Conservation (phyloP, 1,140 invertebrate genomes). For the Xylocopa sonorina region DNA sequence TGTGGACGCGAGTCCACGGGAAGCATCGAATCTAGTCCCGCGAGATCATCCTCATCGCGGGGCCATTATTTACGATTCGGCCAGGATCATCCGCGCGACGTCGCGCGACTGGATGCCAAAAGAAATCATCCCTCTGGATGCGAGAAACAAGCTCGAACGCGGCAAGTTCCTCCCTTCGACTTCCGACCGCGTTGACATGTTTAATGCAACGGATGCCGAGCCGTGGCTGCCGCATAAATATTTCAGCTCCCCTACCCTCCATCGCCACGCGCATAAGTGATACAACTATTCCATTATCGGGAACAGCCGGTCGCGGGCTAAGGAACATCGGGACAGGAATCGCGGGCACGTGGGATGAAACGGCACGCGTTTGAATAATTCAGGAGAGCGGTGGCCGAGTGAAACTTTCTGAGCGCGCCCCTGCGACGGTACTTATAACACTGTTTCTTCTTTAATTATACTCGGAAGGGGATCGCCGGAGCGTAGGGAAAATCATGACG, state of each 20-base stretch:
- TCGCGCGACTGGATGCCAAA: too few relatives aligned
- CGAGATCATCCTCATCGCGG: too few relatives aligned
- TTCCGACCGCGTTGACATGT: constrained; percentile 45
- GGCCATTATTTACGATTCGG: too few relatives aligned
- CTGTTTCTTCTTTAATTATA: constrained; percentile 26
- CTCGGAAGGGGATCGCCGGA: neutral
- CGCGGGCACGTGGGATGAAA: constrained; percentile 27
- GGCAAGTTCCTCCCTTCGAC: constrained; percentile 3
- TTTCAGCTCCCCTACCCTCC: constrained; percentile 33
- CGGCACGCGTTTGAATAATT: constrained; percentile 30
- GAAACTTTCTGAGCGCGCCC: constrained; percentile 6
- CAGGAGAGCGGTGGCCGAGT: constrained; percentile 1
- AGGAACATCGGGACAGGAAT: constrained; percentile 28
- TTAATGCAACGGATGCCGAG: constrained; percentile 46
- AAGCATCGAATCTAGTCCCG: too few relatives aligned
- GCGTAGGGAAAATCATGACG: neutral
- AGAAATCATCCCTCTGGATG: too few relatives aligned
- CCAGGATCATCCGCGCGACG: too few relatives aligned
- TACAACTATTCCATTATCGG: constrained; percentile 49
- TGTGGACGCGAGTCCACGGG: too few relatives aligned
- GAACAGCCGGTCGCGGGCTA: constrained; percentile 25
- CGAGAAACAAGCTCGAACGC: neutral
- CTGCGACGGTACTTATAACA: neutral
- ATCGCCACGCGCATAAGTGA: constrained; percentile 42
- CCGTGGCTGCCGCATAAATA: constrained; percentile 42